Conservation (phyloP, 2,113 vertebrate genomes). For the Ctenomys sociabilis region DNA sequence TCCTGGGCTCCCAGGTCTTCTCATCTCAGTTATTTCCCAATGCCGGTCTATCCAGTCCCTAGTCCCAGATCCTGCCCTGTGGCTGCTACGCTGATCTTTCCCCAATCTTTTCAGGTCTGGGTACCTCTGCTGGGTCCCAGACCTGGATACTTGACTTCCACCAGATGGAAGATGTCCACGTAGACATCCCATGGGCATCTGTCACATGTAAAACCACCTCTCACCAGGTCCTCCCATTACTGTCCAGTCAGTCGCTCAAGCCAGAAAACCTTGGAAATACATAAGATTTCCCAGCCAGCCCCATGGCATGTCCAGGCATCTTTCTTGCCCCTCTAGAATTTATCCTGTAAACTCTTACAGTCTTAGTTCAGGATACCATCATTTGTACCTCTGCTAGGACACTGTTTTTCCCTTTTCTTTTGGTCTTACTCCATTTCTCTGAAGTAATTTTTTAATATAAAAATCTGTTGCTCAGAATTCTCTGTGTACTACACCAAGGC, state of each 20-base stretch:
- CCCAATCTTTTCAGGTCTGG: background rate
- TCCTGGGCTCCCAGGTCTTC: background rate
- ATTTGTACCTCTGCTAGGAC: background rate
- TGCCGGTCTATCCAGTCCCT: background rate
- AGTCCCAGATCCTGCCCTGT: background rate
- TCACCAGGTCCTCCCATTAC: background rate
- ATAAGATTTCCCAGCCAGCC: background rate
- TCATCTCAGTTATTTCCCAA: background rate
- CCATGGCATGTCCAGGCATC: background rate
- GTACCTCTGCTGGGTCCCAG: background rate
- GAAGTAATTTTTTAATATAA: constrained; percentile 11
- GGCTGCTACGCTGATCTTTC: background rate
- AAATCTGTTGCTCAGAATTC: background rate
- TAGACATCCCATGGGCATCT: background rate
- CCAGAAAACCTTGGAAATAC: background rate
- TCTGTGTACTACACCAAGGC: background rate
- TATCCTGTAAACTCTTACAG: background rate
- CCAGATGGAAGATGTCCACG: background rate
- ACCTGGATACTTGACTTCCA: background rate
- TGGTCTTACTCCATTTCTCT: background rate
- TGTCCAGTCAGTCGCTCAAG: background rate
- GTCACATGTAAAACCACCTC: background rate
- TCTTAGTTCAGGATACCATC: background rate
- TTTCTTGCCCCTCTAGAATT: background rate
- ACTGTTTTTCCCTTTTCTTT: background rate